phyloP scores from a whole-genome alignment of 2,113 vertebrate species.

The Vulpes lagopus region DNA sequence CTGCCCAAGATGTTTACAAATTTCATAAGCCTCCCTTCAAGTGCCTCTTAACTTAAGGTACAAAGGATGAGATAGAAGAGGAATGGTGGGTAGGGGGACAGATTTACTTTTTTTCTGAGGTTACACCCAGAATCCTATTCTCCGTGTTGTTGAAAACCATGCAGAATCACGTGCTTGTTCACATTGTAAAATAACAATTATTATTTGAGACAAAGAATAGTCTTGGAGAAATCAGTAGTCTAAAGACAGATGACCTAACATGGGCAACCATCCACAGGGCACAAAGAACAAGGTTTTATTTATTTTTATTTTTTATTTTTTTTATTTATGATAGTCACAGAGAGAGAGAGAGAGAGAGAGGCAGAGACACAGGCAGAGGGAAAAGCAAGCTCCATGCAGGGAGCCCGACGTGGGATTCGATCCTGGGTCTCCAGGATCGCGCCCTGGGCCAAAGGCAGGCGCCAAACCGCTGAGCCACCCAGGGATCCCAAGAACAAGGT shows the following conservation, averaged over 20 bases:
- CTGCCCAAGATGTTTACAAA: neutral
- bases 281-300: neutral
- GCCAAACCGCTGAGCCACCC: too few relatives aligned
- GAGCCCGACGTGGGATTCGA: too few relatives aligned
- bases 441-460: too few relatives aligned
- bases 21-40: neutral
- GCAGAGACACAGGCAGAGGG: too few relatives aligned
- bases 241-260: neutral
- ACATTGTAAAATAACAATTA: conserved; percentile 36
- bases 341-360: too few relatives aligned
- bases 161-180: neutral
- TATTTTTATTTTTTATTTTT: too few relatives aligned
- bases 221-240: conserved; percentile 48
- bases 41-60: neutral
- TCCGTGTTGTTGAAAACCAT: neutral
- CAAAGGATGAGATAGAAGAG: neutral
- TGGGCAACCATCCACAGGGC: neutral
- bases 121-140: neutral
- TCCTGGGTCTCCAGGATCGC: too few relatives aligned
- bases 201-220: conserved; percentile 43
- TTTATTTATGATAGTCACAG: too few relatives aligned
- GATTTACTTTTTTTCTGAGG: neutral
- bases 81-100: neutral
- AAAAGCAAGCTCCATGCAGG: too few relatives aligned
- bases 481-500: neutral